Evolutionary conservation across 2,888 invertebrate species (phyloP).

Genomic region (Rhabditophanes sp.): DNA sequence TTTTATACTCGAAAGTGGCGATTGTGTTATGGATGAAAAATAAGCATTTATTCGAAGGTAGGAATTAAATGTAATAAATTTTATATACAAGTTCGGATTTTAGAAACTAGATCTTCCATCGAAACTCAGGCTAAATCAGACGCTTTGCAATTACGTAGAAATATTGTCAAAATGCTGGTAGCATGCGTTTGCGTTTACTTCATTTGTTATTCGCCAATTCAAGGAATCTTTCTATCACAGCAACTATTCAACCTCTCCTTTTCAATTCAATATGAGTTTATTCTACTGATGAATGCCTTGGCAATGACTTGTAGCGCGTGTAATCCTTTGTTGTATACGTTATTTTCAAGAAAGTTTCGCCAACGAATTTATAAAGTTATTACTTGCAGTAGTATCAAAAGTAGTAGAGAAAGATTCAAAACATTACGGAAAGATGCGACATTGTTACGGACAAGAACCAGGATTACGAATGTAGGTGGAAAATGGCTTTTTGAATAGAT

Average conservation of each 20-base stretch:
- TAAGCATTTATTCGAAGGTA: slow-evolving; percentile 21
- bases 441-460: too few relatives aligned
- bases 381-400: slow-evolving; percentile 6
- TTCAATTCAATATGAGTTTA: slow-evolving; percentile 26
- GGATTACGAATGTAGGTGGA: too few relatives aligned
- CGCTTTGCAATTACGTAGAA: slow-evolving; percentile 25
- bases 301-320: slow-evolving; percentile 38
- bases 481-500: too few relatives aligned
- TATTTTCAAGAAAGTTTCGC: slow-evolving; percentile 35
- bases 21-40: slow-evolving; percentile 33
- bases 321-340: slow-evolving; percentile 38
- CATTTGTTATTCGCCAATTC: slow-evolving; percentile 48
- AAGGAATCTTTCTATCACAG: slow-evolving; percentile 41
- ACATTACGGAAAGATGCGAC: too few relatives aligned
- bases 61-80: slow-evolving; percentile 6
- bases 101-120: slow-evolving; percentile 6
- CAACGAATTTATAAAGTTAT: slow-evolving; percentile 14
- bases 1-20: slow-evolving; percentile 26
- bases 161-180: slow-evolving; percentile 49
- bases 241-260: slow-evolving; percentile 23
- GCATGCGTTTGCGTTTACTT: slow-evolving; percentile 48
- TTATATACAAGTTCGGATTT: slow-evolving; percentile 1
- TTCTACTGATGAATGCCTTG: slow-evolving; percentile 34
- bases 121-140: slow-evolving; percentile 15
- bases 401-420: too few relatives aligned